phyloP scores from a whole-genome alignment of 1,140 invertebrate genomes.

The Magallana gigas region DNA sequence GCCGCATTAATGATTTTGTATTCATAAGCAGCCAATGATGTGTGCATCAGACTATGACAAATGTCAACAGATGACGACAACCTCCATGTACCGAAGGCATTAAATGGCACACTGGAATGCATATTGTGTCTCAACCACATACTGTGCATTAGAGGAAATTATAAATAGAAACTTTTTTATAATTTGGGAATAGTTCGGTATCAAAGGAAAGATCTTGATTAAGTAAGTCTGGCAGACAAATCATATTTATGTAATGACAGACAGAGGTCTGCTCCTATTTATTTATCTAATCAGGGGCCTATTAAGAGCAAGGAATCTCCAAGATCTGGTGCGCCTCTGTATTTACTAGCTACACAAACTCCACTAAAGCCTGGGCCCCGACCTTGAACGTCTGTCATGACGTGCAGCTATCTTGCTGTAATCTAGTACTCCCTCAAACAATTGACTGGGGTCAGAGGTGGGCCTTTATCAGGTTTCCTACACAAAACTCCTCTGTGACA shows the following conservation, averaged over 20 bases:
- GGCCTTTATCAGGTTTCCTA: constrained; percentile 20
- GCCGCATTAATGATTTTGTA: constrained; percentile 34
- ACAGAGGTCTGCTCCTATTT: not conserved
- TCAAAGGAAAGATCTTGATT: constrained; percentile 3
- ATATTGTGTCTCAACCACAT: constrained; percentile 13
- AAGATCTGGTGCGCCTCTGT: not conserved
- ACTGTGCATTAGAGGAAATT: not conserved
- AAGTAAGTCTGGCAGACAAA: not conserved
- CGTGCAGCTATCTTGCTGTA: constrained; percentile 17
- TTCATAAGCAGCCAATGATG: not conserved
- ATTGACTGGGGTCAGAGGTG: constrained; percentile 47
- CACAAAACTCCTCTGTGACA: constrained; percentile 78
- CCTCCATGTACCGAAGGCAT: constrained; percentile 5
- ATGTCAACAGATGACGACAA: constrained; percentile 15
- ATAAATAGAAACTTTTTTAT: not conserved
- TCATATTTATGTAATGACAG: constrained; percentile 13
- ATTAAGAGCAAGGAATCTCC: constrained; percentile 17
- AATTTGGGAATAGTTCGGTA: constrained; percentile 3
- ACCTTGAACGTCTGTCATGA: constrained; percentile 31
- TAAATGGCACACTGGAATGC: constrained; percentile 26
- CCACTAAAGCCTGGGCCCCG: not conserved
- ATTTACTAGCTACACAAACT: constrained; percentile 26
- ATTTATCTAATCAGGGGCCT: constrained; percentile 13
- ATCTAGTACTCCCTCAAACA: constrained; percentile 34
- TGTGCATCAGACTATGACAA: constrained; percentile 20